Conservation (phyloP, 2,888 invertebrate species). For the Phrixothrix hirtus region DNA sequence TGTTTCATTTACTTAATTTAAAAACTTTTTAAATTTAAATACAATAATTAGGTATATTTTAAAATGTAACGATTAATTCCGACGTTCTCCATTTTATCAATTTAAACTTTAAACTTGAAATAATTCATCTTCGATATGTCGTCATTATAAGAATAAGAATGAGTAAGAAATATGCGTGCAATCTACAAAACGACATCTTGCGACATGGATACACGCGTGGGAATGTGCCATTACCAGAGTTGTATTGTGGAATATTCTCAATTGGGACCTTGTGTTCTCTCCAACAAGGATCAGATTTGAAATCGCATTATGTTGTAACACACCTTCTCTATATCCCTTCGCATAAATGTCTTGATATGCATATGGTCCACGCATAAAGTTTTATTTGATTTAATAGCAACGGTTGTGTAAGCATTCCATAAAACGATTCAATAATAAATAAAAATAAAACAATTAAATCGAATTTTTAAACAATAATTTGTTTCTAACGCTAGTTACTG, state of each 20-base stretch:
- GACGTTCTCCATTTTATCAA: too few relatives aligned
- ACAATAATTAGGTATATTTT: too few relatives aligned
- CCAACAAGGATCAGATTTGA: constrained; percentile 27
- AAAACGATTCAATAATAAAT: constrained; percentile 35
- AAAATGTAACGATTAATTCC: too few relatives aligned
- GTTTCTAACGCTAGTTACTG: constrained; percentile 2
- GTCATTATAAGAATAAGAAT: constrained; percentile 21
- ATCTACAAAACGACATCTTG: constrained; percentile 22
- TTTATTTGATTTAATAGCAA: constrained; percentile 50
- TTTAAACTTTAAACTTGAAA: too few relatives aligned
- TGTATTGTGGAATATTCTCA: constrained; percentile 25
- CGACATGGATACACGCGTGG: constrained; percentile 24
- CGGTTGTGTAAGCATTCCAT: constrained; percentile 39
- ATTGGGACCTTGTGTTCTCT: constrained; percentile 25
- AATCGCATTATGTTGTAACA: constrained; percentile 24
- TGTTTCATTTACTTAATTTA: too few relatives aligned
- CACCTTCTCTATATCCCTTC: constrained; percentile 28
- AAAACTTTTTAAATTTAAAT: too few relatives aligned
- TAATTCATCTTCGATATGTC: constrained; percentile 7
- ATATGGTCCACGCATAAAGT: constrained; percentile 51
- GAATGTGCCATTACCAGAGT: constrained; percentile 28
- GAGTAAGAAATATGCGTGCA: constrained; percentile 21
- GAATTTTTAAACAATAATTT: neutral
- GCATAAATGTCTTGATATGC: constrained; percentile 42
- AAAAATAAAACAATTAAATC: constrained; percentile 38